A percentile compares a stretch with the other conserved stretches of the same genome.
phyloP scores from a whole-genome alignment of 2,888 invertebrate genomes.

The Amphipoea oculea region DNA sequence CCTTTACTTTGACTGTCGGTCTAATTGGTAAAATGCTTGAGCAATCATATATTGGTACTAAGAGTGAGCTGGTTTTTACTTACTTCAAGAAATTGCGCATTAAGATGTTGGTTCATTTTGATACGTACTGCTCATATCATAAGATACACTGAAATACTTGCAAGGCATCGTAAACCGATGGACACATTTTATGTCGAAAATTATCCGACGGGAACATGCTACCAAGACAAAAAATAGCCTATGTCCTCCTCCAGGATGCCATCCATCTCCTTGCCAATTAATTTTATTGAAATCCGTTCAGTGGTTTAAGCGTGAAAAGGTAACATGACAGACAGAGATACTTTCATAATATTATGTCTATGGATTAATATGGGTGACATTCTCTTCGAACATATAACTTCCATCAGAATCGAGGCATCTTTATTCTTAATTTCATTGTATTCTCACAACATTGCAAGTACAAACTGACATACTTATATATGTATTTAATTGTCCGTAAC shows the following conservation, averaged over 20 bases:
- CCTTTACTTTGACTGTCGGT: neutral
- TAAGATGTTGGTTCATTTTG: neutral
- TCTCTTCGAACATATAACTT: neutral
- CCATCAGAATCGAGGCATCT: neutral
- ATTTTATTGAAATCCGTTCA: neutral
- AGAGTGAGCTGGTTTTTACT: neutral
- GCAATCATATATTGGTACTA: conserved; percentile 6
- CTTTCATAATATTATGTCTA: neutral
- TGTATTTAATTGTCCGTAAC: conserved; percentile 13
- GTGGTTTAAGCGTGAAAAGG: neutral
- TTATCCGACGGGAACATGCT: too few relatives aligned
- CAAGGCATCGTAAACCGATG: neutral
- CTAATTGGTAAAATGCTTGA: conserved; percentile 16
- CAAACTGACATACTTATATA: neutral
- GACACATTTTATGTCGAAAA: neutral
- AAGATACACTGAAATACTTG: neutral
- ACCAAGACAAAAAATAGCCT: neutral
- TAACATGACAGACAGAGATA: neutral
- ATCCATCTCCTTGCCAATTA: neutral
- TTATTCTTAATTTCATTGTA: neutral
- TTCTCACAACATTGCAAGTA: neutral
- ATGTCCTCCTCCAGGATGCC: too few relatives aligned
- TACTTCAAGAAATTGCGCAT: neutral
- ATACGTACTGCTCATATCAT: neutral
- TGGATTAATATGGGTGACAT: neutral